Evolutionary conservation across 2,113 vertebrate species (phyloP), one percentile per base, ranked within the genome.

Genomic region (Sitta europaea): DNA sequence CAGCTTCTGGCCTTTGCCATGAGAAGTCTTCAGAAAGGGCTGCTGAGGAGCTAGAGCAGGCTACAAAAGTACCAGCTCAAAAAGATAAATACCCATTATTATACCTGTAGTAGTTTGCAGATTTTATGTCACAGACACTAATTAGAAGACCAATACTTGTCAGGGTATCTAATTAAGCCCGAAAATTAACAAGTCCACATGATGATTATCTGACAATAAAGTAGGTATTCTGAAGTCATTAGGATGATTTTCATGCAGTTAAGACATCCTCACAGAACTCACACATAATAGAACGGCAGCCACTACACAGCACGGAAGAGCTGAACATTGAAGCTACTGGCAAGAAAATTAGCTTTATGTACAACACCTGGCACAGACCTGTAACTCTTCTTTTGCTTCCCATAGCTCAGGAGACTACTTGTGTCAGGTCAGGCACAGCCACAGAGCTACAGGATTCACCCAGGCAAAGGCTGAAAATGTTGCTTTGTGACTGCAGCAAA

Each of bases 211-310:
- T 70, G 74, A 85, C 45, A 68, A 83, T 2, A 3, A 16, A 76
- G 27, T 35, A 83, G 29, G 27, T 57, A 66, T 79, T 82, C 36
- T 67, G 31, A 92, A 86, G 33, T 51, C 19, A 71, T 63, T 43
- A 63, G 25, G 47, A 70, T 28, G 12, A 73, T 54, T 85, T 43
- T 36, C 9, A 66, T 23, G 33, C 35, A 51, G 33, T 42, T n/a
- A 48, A 75, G 25, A 35, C 23, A 80, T 58, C 55, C 23, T 65
- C 16, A 14, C 0, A 68, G 58, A 93, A 70, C 0, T 1, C 2
- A 1, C 0, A 1, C 2, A 5, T 22, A 81, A 43, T 15, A 10
- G 43, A 62, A 61, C 15, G 0, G 2, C 9, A 43, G 38, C 2
- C 42, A 27, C 35, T 36, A n/a, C 9, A 36, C 0, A 7, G 15